Conservation (phyloP, 2,888 invertebrate species). For the Paralinhomoeus sp. region DNA sequence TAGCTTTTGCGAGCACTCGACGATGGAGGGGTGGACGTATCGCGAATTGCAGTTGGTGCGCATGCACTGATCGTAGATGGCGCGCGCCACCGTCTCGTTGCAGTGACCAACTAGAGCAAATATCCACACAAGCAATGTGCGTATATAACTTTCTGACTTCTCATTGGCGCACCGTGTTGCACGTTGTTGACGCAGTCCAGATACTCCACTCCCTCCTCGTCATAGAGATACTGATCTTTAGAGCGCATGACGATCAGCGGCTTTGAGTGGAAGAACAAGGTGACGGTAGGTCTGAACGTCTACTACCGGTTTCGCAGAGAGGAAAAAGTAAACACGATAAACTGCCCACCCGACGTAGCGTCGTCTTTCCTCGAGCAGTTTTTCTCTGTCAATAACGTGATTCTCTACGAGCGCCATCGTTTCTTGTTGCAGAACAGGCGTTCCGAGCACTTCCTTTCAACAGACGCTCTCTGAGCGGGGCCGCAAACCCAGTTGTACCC, state of each 20-base stretch:
- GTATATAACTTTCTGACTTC: too few species aligned
- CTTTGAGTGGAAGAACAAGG: conserved; percentile 69
- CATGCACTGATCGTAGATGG: conserved; percentile 69
- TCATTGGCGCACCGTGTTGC: conserved; percentile 84
- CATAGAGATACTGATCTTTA: conserved; percentile 80
- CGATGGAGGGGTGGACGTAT: conserved; percentile 82
- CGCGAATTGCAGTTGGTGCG: conserved; percentile 78
- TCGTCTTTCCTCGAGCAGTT: too few species aligned
- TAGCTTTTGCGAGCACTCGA: conserved; percentile 56
- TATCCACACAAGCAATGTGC: too few species aligned
- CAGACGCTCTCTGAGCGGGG: too few species aligned
- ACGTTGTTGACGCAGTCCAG: conserved; percentile 98
- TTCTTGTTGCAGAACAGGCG: too few species aligned
- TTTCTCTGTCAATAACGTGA: too few species aligned
- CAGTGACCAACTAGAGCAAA: conserved; percentile 99
- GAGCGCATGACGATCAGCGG: conserved; percentile 81
- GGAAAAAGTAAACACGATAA: too few species aligned
- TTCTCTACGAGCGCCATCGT: too few species aligned
- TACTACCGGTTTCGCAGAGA: too few species aligned
- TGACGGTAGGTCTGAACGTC: conserved; percentile 70
- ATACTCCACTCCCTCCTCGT: conserved; percentile 65
- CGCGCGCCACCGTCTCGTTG: conserved; percentile 73
- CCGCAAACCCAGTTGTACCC: too few species aligned
- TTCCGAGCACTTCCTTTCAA: too few species aligned
- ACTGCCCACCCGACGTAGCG: too few species aligned